Evolutionary conservation across 1,140 invertebrate species (phyloP).

Genomic region (Chymomyza costata): DNA sequence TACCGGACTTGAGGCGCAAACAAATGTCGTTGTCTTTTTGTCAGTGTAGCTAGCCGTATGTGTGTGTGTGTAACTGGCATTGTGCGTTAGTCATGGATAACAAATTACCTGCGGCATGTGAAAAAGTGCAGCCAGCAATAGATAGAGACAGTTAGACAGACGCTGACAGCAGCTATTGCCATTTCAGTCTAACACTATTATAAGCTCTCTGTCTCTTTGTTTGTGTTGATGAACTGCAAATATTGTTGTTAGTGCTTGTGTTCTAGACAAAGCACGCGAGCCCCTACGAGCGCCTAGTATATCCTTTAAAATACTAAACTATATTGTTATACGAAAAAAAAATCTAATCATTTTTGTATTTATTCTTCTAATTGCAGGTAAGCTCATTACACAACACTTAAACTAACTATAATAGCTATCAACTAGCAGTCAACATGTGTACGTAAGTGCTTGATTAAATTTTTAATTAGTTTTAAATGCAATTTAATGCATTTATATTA

Average conservation of each 20-base stretch:
- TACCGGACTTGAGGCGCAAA: constrained; percentile 19
- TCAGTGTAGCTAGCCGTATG: too few species aligned
- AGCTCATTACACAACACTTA: constrained; percentile 55
- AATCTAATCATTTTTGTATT: constrained; percentile 35
- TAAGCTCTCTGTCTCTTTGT: constrained; percentile 2
- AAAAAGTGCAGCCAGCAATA: constrained; percentile 26
- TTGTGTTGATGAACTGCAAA: constrained; percentile 19
- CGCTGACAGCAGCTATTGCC: neutral
- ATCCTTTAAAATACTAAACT: too few species aligned
- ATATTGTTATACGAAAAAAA: too few species aligned
- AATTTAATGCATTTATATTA: constrained; percentile 52
- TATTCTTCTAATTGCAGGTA: constrained; percentile 70
- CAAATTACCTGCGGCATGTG: constrained; percentile 67
- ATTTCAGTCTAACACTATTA: neutral
- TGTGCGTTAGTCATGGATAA: constrained; percentile 53
- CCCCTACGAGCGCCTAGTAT: too few species aligned
- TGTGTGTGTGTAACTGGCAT: constrained; percentile 20
- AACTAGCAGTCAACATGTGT: constrained; percentile 26
- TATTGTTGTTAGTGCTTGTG: constrained; percentile 11
- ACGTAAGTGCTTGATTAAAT: constrained; percentile 65
- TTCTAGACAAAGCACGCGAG: too few species aligned
- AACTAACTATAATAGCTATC: constrained; percentile 14
- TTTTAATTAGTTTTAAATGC: constrained; percentile 68
- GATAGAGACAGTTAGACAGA: neutral
- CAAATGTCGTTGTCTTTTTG: constrained; percentile 7